A percentile compares a stretch with the other conserved stretches of the same genome.
These are phyloP conservation scores for Acrossocheilus fasciatus DNA, from an alignment of 2,797 vertebrate genomes.

Conservation along the genomic window DNA sequence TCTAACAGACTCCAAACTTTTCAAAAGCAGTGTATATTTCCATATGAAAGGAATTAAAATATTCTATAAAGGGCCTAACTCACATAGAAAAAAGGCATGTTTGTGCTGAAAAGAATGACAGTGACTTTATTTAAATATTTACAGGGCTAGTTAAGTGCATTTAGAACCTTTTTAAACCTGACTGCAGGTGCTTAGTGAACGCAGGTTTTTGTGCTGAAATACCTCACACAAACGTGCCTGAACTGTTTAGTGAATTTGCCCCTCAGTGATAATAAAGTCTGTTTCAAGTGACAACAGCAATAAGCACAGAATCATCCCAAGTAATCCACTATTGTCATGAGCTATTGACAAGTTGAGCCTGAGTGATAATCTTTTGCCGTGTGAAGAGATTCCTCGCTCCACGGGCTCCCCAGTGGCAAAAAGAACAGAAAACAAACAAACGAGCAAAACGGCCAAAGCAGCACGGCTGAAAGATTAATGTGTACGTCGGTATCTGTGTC, in stretches of 20 bases:
- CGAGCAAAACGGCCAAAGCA: constrained; percentile 60
- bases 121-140: neutral
- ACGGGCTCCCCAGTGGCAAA: constrained; percentile 47
- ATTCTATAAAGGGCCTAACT: no score
- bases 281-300: constrained; percentile 27
- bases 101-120: neutral
- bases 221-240: neutral
- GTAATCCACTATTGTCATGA: constrained; percentile 47
- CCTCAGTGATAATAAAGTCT: constrained; percentile 21
- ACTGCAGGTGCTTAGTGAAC: neutral
- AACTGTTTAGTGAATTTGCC: constrained; percentile 27
- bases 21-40: neutral
- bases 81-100: neutral
- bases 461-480: constrained; percentile 70
- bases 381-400: constrained; percentile 24
- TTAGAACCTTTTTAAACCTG: neutral
- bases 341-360: constrained; percentile 38
- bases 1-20: neutral
- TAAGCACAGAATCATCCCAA: constrained; percentile 33
- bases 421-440: constrained; percentile 62
- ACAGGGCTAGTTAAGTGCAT: neutral
- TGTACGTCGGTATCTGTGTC: constrained; percentile 57
- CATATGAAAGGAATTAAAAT: neutral
- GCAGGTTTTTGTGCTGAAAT: neutral
- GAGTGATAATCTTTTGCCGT: constrained; percentile 42